Base-by-base conservation (phyloP, 2,797 vertebrate genomes). In the Sus cebifrons region DNA sequence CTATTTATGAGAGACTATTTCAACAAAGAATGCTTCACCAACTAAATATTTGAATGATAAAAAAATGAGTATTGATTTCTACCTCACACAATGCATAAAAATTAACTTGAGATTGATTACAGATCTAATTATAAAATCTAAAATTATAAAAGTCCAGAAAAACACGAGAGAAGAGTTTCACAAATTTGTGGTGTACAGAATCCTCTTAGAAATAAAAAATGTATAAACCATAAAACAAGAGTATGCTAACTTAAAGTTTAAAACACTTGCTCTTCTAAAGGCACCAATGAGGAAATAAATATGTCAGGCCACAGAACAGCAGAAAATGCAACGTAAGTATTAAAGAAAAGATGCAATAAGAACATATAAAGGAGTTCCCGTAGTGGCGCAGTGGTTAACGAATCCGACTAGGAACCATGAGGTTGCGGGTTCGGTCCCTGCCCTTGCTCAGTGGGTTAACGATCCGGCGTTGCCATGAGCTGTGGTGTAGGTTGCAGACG, bases 231-330 rank as follows among this genome's bases (percentile, higher is more conserved):
- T 54, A 85, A 60, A 54, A 65, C 44, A 21, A 71, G 27, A 78
- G n/a, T 49, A 52, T 2, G 67, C 3, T 49, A 44, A 62, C 1
- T 88, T 62, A 54, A 88, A 77, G 52, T 71, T 49, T 73, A 88
- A 73, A 91, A 17, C 14, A 74, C 62, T 85, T 87, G 6, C 27
- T 91, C 40, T 88, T 95, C 17, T 84, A 54, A 93, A 86, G 49
- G 17, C 11, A 49, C 5, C 18, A 60, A 36, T 25, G 78, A 89
- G 16, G 62, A 93, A 86, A 86, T n/a, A 95, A 95, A 82, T 78
- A 71, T 21, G 65, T 6, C 12, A 88, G 56, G 44, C 21, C 4
- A 17, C 32, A 36, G 40, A 87, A 56, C 21, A 40, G 11, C 25
- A 86, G 49, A 44, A 94, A 84, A 65, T 86, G 21, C 5, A 54